These are phyloP conservation scores for Drosophila ogumai DNA, from an alignment of 1,140 invertebrate species.

Conservation along the genomic window DNA sequence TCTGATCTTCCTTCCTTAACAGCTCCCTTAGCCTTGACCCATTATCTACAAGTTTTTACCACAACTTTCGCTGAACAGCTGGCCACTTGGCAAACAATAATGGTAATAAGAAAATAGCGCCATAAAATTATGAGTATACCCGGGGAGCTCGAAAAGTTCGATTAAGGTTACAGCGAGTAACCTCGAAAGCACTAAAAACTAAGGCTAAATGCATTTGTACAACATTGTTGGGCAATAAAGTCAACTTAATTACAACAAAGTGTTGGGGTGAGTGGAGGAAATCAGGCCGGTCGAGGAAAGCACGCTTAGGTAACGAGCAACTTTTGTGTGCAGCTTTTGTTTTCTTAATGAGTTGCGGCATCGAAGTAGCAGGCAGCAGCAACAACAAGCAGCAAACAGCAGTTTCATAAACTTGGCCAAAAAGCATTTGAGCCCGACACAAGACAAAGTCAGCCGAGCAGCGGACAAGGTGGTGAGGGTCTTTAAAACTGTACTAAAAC, in stretches of 20 bases:
- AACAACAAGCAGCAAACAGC: conserved; percentile 51
- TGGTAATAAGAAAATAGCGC: conserved; percentile 29
- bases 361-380: conserved; percentile 24
- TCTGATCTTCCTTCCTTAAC: background rate
- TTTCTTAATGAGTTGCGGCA: conserved; percentile 72
- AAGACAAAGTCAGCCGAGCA: conserved; percentile 40
- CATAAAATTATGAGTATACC: conserved; percentile 76
- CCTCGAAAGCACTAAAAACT: conserved; percentile 39
- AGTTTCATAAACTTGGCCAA: conserved; percentile 77
- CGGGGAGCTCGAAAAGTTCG: conserved; percentile 64
- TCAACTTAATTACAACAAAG: conserved; percentile 74
- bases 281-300: conserved; percentile 23
- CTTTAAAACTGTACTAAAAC: conserved; percentile 54
- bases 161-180: conserved; percentile 54
- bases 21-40: conserved; percentile 8
- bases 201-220: conserved; percentile 58
- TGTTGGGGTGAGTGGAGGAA: conserved; percentile 15
- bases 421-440: conserved; percentile 70
- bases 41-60: conserved; percentile 18
- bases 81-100: conserved; percentile 19
- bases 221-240: conserved; percentile 71
- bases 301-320: conserved; percentile 45
- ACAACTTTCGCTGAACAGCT: conserved; percentile 27
- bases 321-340: conserved; percentile 73
- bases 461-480: conserved; percentile 9